Base-by-base conservation (phyloP, 2,113 vertebrate species). In the Chionodraco myersi region DNA sequence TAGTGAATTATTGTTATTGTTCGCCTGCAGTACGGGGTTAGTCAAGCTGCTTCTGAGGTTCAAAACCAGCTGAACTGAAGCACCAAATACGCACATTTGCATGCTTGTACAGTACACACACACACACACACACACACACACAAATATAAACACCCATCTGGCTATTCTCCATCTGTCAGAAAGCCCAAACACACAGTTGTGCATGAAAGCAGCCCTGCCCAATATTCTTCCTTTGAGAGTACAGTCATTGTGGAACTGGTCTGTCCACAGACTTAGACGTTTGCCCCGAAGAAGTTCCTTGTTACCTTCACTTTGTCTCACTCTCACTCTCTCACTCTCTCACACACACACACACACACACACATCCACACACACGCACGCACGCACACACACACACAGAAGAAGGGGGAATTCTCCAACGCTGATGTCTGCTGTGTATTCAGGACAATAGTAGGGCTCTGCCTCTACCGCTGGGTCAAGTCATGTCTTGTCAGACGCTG, bases 401-500 rank as follows among this genome's bases (percentile, higher is more conserved):
- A 47, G 10, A 36, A 16, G 41, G 63, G 77, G 73, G 78, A 84
- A 78, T 80, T 76, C 73, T 87, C 76, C 85, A 85, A 63, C 23
- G 18, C 53, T 56, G 52, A 87, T 88, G 85, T 85, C 65, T 89
- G 75, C 52, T 86, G 84, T 87, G 86, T 54, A 71, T 58, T 76
- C 72, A 59, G 84, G 80, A 94, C 88, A 92, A 91, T 88, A 70
- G 86, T 30, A 10, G 57, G 71, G 57, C 88, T 80, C 75, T 87
- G 85, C 72, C 75, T 73, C 66, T 47, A 76, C 70, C 73, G 47
- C 66, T 82, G 75, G 88, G 83, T 92, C 94, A 90, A 90, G 93
- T 88, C 88, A 66, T 80, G 90, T 91, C 93, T 92, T 94, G 93
- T 94, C 87, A 89, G 86, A 83, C 86, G 36, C 68, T 83, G 83